Evolutionary conservation across 2,888 invertebrate species (phyloP).

Genomic region (Drosophila acutilabella): DNA sequence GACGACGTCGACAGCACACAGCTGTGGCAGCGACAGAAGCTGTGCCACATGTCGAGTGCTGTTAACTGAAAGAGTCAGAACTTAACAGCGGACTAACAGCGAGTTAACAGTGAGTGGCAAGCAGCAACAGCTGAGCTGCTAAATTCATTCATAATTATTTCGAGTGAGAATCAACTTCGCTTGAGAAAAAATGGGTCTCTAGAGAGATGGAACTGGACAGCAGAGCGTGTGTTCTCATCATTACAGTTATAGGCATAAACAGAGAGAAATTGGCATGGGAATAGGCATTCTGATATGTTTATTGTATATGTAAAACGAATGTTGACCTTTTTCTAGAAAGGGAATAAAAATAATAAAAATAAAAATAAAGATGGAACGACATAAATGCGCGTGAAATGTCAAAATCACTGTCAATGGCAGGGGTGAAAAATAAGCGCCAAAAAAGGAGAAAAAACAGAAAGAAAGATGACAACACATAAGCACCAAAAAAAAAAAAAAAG

Average conservation of each 20-base stretch:
- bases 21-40: slow-evolving; percentile 50
- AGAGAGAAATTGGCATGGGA: slow-evolving; percentile 27
- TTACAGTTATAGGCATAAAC: slow-evolving; percentile 31
- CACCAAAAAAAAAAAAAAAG: slow-evolving; percentile 37
- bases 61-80: slow-evolving; percentile 41
- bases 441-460: slow-evolving; percentile 32
- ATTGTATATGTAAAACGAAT: slow-evolving; percentile 48
- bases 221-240: slow-evolving; percentile 36
- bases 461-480: slow-evolving; percentile 67
- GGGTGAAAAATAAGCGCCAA: background rate
- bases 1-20: slow-evolving; percentile 8
- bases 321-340: slow-evolving; percentile 67
- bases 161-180: slow-evolving; percentile 72
- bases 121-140: slow-evolving; percentile 67
- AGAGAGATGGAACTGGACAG: slow-evolving; percentile 59
- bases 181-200: slow-evolving; percentile 59
- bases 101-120: slow-evolving; percentile 21
- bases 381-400: slow-evolving; percentile 78
- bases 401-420: slow-evolving; percentile 66
- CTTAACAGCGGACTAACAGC: slow-evolving; percentile 45
- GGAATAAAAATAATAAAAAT: slow-evolving; percentile 30
- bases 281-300: slow-evolving; percentile 16
- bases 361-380: slow-evolving; percentile 44
- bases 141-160: slow-evolving; percentile 75
- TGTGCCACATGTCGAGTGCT: slow-evolving; percentile 53